Conservation (phyloP, 2,113 vertebrate species). For the Osmerus mordax region DNA sequence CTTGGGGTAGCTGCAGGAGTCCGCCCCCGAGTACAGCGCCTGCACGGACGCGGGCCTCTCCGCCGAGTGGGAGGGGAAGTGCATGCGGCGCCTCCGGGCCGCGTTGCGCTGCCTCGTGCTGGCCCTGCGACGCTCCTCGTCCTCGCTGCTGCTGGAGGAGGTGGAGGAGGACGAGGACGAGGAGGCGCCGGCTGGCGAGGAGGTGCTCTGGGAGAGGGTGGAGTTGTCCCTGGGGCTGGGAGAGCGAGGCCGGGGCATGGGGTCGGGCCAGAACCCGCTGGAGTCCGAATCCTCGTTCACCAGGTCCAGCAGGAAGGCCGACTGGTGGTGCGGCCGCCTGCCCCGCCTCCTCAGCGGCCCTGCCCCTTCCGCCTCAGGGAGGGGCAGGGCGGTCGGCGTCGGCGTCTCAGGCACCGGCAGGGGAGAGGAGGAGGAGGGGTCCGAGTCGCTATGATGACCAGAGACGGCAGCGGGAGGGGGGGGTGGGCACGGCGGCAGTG, state of each 20-base stretch:
- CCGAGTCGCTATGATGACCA: conserved; percentile 76
- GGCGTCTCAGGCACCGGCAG: conserved; percentile 66
- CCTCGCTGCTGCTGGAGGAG: conserved; percentile 86
- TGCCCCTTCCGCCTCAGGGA: conserved; percentile 33
- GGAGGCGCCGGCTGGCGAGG: conserved; percentile 79
- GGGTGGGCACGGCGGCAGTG: background rate
- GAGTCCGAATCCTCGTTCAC: conserved; percentile 86
- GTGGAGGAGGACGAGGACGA: conserved; percentile 75
- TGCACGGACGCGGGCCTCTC: conserved; percentile 73
- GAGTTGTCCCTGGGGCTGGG: conserved; percentile 87
- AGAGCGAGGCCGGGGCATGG: conserved; percentile 87
- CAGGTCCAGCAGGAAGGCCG: conserved; percentile 82
- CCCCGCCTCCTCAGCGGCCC: conserved; percentile 38
- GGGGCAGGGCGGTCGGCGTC: conserved; percentile 34
- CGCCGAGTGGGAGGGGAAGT: conserved; percentile 64
- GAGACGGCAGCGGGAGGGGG: background rate
- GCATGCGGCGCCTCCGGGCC: conserved; percentile 77
- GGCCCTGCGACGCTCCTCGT: conserved; percentile 80
- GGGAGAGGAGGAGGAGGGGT: conserved; percentile 79
- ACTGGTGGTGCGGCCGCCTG: conserved; percentile 68
- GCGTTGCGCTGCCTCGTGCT: conserved; percentile 85
- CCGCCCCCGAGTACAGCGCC: conserved; percentile 79
- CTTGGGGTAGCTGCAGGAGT: conserved; percentile 88
- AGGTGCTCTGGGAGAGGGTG: conserved; percentile 70
- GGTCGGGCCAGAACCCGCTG: conserved; percentile 79